Base-by-base conservation (phyloP, 2,888 invertebrate species). In the Endomychus coccineus region DNA sequence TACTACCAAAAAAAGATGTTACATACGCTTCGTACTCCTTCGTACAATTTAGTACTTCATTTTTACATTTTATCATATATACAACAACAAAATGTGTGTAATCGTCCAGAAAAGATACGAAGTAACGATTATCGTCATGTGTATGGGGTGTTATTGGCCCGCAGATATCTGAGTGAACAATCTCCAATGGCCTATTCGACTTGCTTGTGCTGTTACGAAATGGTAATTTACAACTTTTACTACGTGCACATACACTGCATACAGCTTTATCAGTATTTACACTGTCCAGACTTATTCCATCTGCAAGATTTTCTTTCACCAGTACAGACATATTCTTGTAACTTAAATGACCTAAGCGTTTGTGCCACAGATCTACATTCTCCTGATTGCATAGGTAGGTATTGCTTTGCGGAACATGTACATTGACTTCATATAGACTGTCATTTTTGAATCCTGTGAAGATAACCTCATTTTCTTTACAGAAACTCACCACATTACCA, bases 91-190 rank as follows among this genome's bases (percentile, higher is more conserved):
- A 38, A 16, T 38, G 38, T 14, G 34, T 38, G 19, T 12, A 38
- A 15, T 23, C 44, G 45, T 61, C 59, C 34, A 59, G 39, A 47
- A 59, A 58, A 3, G 52, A 16, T 4, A 58, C 46, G 46, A 55
- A 54, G 37, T 59, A 56, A 16, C 53, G 56, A 39, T 56, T 53
- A 17, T 46, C 41, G 37, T 60, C 46, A 16, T 51, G 31, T 1
- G 55, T 55, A 0, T 51, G 4, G 34, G 55, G 56, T 40, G 49
- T 52, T 13, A 59, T 54, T 25, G 54, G 53, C 0, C 55, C 55
- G 40, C 54, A 56, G 9, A 59, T 49, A 42, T 56, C 54, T 2
- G 50, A 53, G 46, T 55, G 56, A 6, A 59, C 40, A 13, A 54
- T 43, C 44, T 53, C 54, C 24, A 61, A 43, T 10, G 58, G 55